Evolutionary conservation across 1,140 invertebrate genomes (phyloP).

Genomic region (Brachionus plicatilis): DNA sequence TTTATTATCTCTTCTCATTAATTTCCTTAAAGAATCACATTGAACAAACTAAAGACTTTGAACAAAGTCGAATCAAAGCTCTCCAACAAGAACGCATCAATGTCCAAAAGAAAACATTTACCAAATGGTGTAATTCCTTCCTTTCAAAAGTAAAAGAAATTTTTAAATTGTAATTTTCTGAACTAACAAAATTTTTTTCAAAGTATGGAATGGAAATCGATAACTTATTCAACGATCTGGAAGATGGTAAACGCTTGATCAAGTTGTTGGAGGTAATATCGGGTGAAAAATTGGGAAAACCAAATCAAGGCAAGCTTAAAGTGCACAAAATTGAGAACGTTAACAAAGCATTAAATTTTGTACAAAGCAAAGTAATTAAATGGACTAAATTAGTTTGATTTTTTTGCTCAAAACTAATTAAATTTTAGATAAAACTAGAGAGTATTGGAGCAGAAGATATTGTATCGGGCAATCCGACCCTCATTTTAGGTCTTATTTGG

Average conservation of each 20-base stretch:
- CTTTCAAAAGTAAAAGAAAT: conserved; percentile 72
- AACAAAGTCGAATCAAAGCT: conserved; percentile 88
- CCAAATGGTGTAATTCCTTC: conserved; percentile 99
- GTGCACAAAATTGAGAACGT: conserved; percentile 99
- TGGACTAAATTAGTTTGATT: background rate
- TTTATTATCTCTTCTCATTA: background rate
- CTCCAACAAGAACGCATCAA: conserved; percentile 91
- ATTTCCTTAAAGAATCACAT: background rate
- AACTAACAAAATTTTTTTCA: background rate
- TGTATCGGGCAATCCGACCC: conserved; percentile 84
- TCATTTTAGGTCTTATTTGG: conserved; percentile 97
- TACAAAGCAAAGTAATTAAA: conserved; percentile 80
- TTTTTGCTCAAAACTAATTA: conserved; percentile 51
- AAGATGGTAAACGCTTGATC: conserved; percentile 86
- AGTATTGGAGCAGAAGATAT: conserved; percentile 99
- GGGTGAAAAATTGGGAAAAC: conserved; percentile 89
- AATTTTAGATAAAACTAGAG: conserved; percentile 65
- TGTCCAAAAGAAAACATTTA: conserved; percentile 99
- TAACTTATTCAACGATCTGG: conserved; percentile 90
- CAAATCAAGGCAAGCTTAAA: conserved; percentile 90
- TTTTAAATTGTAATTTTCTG: conserved; percentile 41
- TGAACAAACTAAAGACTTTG: conserved; percentile 66
- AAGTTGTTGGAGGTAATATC: conserved; percentile 98
- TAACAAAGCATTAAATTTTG: conserved; percentile 92
- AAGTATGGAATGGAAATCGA: conserved; percentile 64